These are phyloP conservation scores for Scolanthus callimorphus DNA, from an alignment of 92 coral and sea anemone genomes.

Conservation along the genomic window DNA sequence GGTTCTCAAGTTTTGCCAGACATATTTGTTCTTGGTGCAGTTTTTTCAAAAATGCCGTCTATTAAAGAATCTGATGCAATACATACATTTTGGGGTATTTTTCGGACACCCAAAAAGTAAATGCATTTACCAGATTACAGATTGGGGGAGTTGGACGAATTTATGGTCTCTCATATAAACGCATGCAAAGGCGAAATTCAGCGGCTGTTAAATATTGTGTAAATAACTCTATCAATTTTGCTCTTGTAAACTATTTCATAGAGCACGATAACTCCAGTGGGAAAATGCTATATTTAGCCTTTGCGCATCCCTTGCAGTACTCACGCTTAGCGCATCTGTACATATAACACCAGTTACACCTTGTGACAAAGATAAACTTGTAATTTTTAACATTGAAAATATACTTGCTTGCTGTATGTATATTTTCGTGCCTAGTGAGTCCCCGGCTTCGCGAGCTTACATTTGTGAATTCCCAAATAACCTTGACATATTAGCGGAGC, in stretches of 20 bases:
- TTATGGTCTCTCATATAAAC: conserved; percentile 27
- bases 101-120: conserved; percentile 20
- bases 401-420: too few species aligned
- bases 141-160: neutral
- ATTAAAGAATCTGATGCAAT: conserved; percentile 23
- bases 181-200: conserved; percentile 31
- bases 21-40: conserved; percentile 15
- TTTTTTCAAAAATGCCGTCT: conserved; percentile 6
- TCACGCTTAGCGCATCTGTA: conserved; percentile 1
- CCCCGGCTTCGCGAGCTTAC: neutral
- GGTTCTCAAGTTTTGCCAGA: conserved; percentile 3
- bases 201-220: conserved; percentile 20
- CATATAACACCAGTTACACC: conserved; percentile 5
- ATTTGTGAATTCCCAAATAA: conserved; percentile 14
- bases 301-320: neutral
- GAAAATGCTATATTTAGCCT: neutral
- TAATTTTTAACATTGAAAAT: neutral
- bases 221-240: conserved; percentile 12
- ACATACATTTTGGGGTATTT: too few species aligned
- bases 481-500: neutral
- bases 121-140: conserved; percentile 27
- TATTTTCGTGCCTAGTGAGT: neutral
- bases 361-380: neutral
- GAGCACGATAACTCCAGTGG: neutral
- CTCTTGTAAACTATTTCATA: conserved; percentile 23